phyloP scores from a whole-genome alignment of 2,888 invertebrate genomes.

The Agrochola lychnidis region DNA sequence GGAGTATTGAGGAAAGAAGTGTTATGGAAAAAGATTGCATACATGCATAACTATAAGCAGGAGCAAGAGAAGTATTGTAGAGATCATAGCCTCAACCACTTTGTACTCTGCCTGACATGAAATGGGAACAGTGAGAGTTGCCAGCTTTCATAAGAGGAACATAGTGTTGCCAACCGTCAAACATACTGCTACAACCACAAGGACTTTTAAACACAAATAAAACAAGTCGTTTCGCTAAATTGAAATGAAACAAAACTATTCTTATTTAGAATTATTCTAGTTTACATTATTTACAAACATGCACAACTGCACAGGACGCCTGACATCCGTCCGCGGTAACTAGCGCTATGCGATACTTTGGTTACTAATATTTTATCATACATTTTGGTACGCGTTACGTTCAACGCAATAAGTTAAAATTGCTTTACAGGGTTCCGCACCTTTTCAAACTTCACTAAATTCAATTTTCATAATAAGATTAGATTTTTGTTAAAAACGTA shows the following conservation, averaged over 20 bases:
- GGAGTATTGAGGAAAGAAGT: too few relatives aligned
- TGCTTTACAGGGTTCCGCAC: slow-evolving; percentile 61
- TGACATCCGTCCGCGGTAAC: slow-evolving; percentile 69
- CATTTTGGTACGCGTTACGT: slow-evolving; percentile 74
- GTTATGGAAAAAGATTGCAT: background rate
- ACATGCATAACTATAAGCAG: background rate
- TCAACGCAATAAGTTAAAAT: slow-evolving; percentile 67
- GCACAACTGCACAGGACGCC: slow-evolving; percentile 58
- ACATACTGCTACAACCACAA: slow-evolving; percentile 49
- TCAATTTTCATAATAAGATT: slow-evolving; percentile 43
- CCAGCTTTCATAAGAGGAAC: slow-evolving; percentile 32
- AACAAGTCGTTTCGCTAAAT: slow-evolving; percentile 63
- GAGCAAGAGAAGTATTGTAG: slow-evolving; percentile 28
- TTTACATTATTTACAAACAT: slow-evolving; percentile 74
- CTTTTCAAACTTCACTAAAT: slow-evolving; percentile 39
- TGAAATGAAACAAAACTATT: slow-evolving; percentile 68
- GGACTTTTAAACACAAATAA: slow-evolving; percentile 61
- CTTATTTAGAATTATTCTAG: slow-evolving; percentile 69
- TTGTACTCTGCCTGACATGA: slow-evolving; percentile 27
- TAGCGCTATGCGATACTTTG: slow-evolving; percentile 74
- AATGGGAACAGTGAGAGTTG: slow-evolving; percentile 17
- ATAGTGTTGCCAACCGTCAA: slow-evolving; percentile 46
- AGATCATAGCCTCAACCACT: slow-evolving; percentile 39
- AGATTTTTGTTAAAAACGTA: slow-evolving; percentile 44
- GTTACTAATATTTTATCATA: slow-evolving; percentile 74